Evolutionary conservation across 2,113 vertebrate species (phyloP).

Genomic region (Cnemophilus loriae): DNA sequence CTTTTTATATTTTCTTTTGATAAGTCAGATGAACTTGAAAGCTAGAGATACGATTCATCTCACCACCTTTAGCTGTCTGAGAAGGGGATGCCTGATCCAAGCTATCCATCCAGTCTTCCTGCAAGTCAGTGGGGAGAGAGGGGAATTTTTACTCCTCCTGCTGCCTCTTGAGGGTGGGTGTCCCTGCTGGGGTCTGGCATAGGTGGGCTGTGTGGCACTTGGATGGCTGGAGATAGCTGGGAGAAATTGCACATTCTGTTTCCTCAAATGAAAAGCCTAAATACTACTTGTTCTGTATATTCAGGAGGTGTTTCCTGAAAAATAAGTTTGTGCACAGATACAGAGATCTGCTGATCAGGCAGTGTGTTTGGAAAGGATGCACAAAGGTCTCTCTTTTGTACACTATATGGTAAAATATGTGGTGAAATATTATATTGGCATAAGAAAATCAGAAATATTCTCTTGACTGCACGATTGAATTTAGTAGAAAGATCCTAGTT

Average conservation of each 20-base stretch:
- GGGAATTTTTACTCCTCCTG: background rate
- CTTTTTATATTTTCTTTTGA: background rate
- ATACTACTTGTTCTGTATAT: background rate
- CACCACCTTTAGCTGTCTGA: background rate
- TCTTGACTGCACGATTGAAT: background rate
- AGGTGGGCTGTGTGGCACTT: background rate
- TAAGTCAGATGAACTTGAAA: background rate
- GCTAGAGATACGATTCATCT: fast-evolving
- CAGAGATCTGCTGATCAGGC: background rate
- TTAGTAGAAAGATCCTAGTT: background rate
- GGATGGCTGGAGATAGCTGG: background rate
- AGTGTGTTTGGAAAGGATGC: background rate
- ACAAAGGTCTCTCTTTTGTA: background rate
- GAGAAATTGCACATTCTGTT: background rate
- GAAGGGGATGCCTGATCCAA: background rate
- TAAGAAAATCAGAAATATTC: background rate
- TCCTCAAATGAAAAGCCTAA: background rate
- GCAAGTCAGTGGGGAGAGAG: background rate
- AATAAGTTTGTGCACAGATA: background rate
- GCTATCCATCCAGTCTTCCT: background rate
- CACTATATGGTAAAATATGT: background rate
- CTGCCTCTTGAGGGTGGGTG: fast-evolving
- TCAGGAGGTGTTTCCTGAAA: background rate
- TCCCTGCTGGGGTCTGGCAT: background rate
- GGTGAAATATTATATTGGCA: background rate